Evolutionary conservation across 2,113 vertebrate genomes (phyloP), one percentile per base, ranked within the genome.

Genomic region (Malurus elegans): DNA sequence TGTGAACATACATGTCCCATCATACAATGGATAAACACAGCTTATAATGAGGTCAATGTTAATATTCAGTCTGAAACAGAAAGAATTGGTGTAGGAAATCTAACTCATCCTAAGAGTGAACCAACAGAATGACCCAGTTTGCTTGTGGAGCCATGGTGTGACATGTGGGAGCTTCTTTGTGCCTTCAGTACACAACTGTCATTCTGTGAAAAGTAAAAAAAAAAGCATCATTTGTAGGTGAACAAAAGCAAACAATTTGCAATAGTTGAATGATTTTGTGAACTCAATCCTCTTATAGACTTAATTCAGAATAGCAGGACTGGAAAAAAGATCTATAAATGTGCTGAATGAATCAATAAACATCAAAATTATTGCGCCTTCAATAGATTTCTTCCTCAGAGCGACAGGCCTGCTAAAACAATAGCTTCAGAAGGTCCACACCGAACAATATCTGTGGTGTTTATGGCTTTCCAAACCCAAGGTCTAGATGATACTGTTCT

Each of bases 121-220:
- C n/a, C 36, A 36, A 48, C 5, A 25, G 71, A 86, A 62, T 47
- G 76, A 74, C 11, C 5, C 18, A 8, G 38, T 71, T 88, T 86
- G 5, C 29, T 76, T 54, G 13, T 0, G 0, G 21, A 78, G 51
- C 18, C 13, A 9, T 25, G 10, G 62, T 47, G 17, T 1, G 5
- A 32, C 1, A 0, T 61, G n/a, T 23, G 50, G 83, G 32, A 44
- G 4, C 3, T 48, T 82, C 56, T 67, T 67, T n/a, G 31, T 64
- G 17, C 13, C 31, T 84, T 67, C 40, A 60, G 16, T 51, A 34
- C 20, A 17, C 28, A 70, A 57, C 11, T 47, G 2, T 2, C 6
- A 58, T 88, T 60, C 24, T 56, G 31, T 44, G 44, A 14, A 60
- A 54, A 62, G 23, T 5, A 26, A 75, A 25, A 8, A 31, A n/a